Evolutionary conservation across 2,113 vertebrate species (phyloP).

Genomic region (Promerops cafer): DNA sequence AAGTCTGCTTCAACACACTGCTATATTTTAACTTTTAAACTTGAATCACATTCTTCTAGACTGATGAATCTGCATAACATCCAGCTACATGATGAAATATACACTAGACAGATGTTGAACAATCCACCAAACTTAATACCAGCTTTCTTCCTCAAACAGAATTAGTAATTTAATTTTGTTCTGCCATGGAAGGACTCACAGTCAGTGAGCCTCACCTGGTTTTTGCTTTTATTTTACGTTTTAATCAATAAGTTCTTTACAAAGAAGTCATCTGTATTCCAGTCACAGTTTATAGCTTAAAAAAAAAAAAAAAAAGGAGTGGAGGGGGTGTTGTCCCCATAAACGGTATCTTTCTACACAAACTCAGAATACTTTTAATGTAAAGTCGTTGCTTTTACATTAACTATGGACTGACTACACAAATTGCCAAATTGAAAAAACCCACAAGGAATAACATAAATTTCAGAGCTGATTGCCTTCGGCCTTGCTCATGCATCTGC

Average conservation of each 20-base stretch:
- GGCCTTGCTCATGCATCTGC: not conserved
- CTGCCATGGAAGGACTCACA: not conserved
- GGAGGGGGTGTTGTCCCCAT: fast-evolving
- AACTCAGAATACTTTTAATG: not conserved
- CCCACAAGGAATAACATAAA: not conserved
- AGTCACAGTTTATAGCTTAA: not conserved
- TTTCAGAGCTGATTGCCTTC: not conserved
- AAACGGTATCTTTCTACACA: not conserved
- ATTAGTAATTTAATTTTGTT: conserved; percentile 12
- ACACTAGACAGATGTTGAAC: not conserved
- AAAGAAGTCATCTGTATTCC: not conserved
- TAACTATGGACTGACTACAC: not conserved
- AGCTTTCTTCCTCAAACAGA: not conserved
- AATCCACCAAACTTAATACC: conserved; percentile 1
- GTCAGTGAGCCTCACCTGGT: not conserved
- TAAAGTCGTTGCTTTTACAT: not conserved
- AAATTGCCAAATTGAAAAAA: not conserved
- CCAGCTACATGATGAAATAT: not conserved
- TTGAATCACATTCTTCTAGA: not conserved
- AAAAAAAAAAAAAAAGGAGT: not conserved
- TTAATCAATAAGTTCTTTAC: not conserved
- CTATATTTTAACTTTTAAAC: not conserved
- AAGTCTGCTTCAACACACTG: not conserved
- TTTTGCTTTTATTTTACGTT: not conserved
- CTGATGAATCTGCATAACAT: not conserved